Percentiles rank a stretch among this genome's conserved stretches.
Conservation (phyloP, 2,888 invertebrate species). For the Megalurothrips usitatus region DNA sequence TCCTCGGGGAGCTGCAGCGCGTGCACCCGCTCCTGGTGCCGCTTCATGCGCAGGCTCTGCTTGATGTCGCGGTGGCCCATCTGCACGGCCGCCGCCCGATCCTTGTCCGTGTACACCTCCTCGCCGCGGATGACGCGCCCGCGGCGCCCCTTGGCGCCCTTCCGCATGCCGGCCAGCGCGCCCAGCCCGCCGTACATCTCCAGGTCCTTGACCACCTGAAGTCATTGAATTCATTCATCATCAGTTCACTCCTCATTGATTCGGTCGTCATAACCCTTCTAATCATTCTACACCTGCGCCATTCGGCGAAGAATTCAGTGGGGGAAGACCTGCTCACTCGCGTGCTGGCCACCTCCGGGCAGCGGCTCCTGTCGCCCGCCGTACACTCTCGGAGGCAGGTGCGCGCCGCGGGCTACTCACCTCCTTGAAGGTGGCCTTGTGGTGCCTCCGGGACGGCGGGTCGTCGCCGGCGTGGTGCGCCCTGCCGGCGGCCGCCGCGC, state of each 20-base stretch:
- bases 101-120: slow-evolving; percentile 85
- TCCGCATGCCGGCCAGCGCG: slow-evolving; percentile 6
- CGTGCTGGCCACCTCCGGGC: no score
- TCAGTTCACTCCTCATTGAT: no score
- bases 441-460: background rate
- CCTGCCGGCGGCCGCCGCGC: background rate
- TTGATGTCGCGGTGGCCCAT: slow-evolving; percentile 83
- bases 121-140: slow-evolving; percentile 47
- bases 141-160: background rate
- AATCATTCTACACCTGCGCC: no score
- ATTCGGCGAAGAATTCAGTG: no score
- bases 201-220: slow-evolving; percentile 30
- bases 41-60: slow-evolving; percentile 72
- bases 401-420: no score
- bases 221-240: no score
- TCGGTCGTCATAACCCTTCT: no score
- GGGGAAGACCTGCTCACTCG: no score
- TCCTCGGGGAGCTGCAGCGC: slow-evolving; percentile 70
- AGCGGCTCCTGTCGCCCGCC: no score
- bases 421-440: slow-evolving; percentile 24
- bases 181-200: slow-evolving; percentile 31
- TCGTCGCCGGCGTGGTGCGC: background rate
- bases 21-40: slow-evolving; percentile 69
- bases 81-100: slow-evolving; percentile 83
- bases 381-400: no score